Evolutionary conservation across 2,113 vertebrate species (phyloP), one percentile per base, ranked within the genome.

Genomic region (Vulpes lagopus): DNA sequence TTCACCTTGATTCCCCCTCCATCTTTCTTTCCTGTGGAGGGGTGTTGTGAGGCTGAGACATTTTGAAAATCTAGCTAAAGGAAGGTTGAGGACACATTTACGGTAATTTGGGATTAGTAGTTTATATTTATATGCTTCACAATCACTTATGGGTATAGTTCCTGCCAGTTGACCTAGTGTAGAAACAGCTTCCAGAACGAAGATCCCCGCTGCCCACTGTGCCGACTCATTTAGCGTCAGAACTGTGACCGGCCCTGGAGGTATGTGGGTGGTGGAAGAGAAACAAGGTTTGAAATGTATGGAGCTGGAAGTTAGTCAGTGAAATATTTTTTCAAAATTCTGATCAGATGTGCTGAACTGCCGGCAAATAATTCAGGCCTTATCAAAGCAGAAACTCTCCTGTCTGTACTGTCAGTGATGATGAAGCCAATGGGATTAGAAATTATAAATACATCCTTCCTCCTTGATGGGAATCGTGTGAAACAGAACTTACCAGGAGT

Each of bases 361-460:
- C 38, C 38, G 87, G 69, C 88, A 84, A 91, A 71, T 16, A 78
- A 62, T 60, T 19, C 71, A 49, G 22, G 65, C 53, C 57, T 67
- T 64, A n/a, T 93, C 59, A 78, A 95, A 96, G 78, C 23, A 76
- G 60, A 76, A 80, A 82, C 62, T 80, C 64, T 53, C 43, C 65
- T 30, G 1, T 65, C 74, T 38, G 49, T 27, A 85, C 55, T 55
- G 30, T 67, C n/a, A 55, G 17, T 17, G 49, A 69, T 76, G 62
- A 73, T 4, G 11, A 60, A 38, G 67, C 20, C 60, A 16, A 22
- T 20, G 11, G 60, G 32, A 78, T 85, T 89, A 71, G 49, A 89
- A 87, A 60, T 59, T 74, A 59, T 22, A 57, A 92, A 86, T 43
- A 51, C 11, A 53, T 60, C 57, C n/a, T 67, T 74, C 71, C 76